Base-by-base conservation (phyloP, 2,888 invertebrate species). In the Acrobeloides nanus region DNA sequence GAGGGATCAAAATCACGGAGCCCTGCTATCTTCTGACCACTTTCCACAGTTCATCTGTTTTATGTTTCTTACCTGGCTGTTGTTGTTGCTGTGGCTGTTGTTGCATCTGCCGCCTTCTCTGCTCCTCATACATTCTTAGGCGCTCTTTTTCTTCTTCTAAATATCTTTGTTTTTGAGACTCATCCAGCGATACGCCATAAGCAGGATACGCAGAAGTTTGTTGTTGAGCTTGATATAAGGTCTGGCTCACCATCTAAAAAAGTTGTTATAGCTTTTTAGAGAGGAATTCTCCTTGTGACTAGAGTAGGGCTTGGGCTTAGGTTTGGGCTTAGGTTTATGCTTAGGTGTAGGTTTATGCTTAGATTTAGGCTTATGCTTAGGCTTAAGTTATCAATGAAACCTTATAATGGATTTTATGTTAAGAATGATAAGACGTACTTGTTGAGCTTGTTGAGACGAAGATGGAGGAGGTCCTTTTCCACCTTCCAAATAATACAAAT, bases 111-210 rank as follows among this genome's bases (percentile, higher is more conserved):
- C 38, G 29, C 53, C 58, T 39, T 46, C 67, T 40, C 40, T 69
- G 60, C 34, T 64, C 61, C 31, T 70, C 68, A 46, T 64, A 67
- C 46, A 68, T 65, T 10, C 63, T 50, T 82, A 95, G 84, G 46
- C 87, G 87, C 23, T 89, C 89, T 75, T 92, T 90, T 75, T 97
- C 95, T 74, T 95, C 92, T 24, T 92, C 92, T 51, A 97, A 78
- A 31, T 84, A 87, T 75, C 87, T 85, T 68, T 85, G 83, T 72
- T 84, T 83, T 51, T 89, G 80, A 46, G 83, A 83, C 73, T 90
- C 90, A 73, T 88, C 88, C 52, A 89, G 84, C 64, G 52, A 45
- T 12, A 27, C 31, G 32, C 21, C 26, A 5, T 23, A 10, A 20
- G 17, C 18, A 21, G 15, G 18, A 15, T 25, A 32, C 10, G 48